Base-by-base conservation (phyloP, 2,797 vertebrate species). In the Tenualosa ilisha region DNA sequence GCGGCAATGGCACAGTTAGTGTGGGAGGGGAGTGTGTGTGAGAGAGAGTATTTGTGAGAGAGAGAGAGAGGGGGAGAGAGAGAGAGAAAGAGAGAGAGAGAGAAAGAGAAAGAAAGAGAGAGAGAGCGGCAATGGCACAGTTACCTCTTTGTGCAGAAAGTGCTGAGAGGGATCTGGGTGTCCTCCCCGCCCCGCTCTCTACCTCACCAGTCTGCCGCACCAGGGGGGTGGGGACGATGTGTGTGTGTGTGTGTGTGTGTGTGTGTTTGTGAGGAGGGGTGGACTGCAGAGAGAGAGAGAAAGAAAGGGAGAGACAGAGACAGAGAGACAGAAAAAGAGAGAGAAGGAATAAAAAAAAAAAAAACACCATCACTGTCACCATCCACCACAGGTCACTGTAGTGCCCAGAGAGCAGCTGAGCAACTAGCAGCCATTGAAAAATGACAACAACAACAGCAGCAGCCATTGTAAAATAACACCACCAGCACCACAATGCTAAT, bases 141-240 rank as follows among this genome's bases (percentile, higher is more conserved):
- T 95, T 93, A 94, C 93, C 94, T 94, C 92, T 92, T 93, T 90
- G 81, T 93, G 92, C 89, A 65, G 87, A 92, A 92, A 88, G 88
- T 86, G 87, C 90, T 92, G 88, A 91, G 87, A 92, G 88, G 90
- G 88, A 86, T 43, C 87, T 87, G 84, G 82, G 84, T 6, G 53
- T 82, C 85, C 86, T 89, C 89, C 81, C 87, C 85, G 54, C 83
- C 84, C 90, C 88, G 91, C 79, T 81, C 87, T 91, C 92, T 94
- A 95, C 93, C 95, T 95, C 88, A 89, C 93, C 90, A 87, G 89
- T 83, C 81, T 81, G 84, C 88, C 85, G 88, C 89, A 81, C 84
- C 85, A 87, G 82, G 89, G 85, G 79, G 83, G 84, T 59, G 7
- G 56, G 83, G 81, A 61, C n/a, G 83, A 5, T 54, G 61, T 72